Conservation (phyloP, 2,888 invertebrate species). For the Troides aeacus region DNA sequence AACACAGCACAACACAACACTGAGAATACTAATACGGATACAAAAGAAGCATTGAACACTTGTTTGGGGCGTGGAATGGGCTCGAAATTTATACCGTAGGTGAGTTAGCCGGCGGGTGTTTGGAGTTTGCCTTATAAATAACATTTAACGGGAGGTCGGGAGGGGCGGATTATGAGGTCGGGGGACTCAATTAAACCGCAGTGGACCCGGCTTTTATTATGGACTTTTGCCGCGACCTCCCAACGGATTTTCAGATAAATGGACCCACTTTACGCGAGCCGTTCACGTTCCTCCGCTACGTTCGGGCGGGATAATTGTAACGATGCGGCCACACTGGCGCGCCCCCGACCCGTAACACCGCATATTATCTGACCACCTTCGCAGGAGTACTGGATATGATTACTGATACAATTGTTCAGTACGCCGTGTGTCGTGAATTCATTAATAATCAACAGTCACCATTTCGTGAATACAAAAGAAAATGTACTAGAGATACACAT, state of each 20-base stretch:
- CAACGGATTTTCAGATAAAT: constrained; percentile 74
- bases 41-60: neutral
- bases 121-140: constrained; percentile 74
- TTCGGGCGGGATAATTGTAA: constrained; percentile 56
- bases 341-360: constrained; percentile 32
- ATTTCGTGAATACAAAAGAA: neutral
- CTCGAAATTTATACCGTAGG: constrained; percentile 60
- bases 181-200: constrained; percentile 78
- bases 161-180: constrained; percentile 76
- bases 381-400: constrained; percentile 5
- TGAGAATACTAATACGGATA: too few species aligned
- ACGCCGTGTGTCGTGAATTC: constrained; percentile 17
- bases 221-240: constrained; percentile 74
- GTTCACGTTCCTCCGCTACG: constrained; percentile 51
- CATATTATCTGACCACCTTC: constrained; percentile 5
- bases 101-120: constrained; percentile 43
- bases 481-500: too few species aligned
- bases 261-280: constrained; percentile 64
- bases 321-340: constrained; percentile 44
- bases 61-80: constrained; percentile 51
- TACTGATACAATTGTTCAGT: neutral
- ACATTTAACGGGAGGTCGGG: constrained; percentile 73
- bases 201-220: constrained; percentile 75
- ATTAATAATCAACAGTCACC: constrained; percentile 17
- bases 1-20: too few species aligned